A percentile compares a stretch with the other conserved stretches of the same genome.
Conservation (phyloP, 2,888 invertebrate species). For the Boloria selene region DNA sequence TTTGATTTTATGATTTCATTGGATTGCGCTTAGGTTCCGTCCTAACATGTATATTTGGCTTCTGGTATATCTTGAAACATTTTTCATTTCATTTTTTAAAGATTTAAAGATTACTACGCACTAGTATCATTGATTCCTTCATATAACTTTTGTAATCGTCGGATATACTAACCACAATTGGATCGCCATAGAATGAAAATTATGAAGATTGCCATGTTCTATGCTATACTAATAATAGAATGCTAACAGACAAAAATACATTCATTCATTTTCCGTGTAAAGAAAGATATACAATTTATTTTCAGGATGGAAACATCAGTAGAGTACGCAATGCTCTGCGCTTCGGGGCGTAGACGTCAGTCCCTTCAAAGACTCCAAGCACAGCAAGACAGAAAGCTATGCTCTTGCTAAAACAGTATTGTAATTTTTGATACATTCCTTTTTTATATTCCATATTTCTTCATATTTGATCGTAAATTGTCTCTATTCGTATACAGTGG, state of each 20-base stretch:
- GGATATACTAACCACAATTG: too few relatives aligned
- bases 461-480: constrained; percentile 21
- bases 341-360: constrained; percentile 70
- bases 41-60: too few relatives aligned
- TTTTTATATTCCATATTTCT: constrained; percentile 32
- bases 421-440: constrained; percentile 41
- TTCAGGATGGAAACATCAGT: constrained; percentile 86
- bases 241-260: neutral
- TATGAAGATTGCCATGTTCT: too few relatives aligned
- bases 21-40: too few relatives aligned
- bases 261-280: neutral
- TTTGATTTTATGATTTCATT: too few relatives aligned
- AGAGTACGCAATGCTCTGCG: constrained; percentile 84
- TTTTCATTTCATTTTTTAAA: too few relatives aligned
- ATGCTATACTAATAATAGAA: too few relatives aligned
- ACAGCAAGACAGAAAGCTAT: constrained; percentile 66
- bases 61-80: too few relatives aligned
- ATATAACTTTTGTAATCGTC: too few relatives aligned
- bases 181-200: too few relatives aligned
- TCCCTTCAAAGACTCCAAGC: constrained; percentile 73
- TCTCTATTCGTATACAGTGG: constrained; percentile 17
- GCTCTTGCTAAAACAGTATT: constrained; percentile 60
- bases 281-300: neutral
- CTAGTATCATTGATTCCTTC: too few relatives aligned
- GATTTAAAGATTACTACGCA: too few relatives aligned